Evolutionary conservation across 2,797 vertebrate genomes (phyloP).

Genomic region (Brachyalestes nurse): DNA sequence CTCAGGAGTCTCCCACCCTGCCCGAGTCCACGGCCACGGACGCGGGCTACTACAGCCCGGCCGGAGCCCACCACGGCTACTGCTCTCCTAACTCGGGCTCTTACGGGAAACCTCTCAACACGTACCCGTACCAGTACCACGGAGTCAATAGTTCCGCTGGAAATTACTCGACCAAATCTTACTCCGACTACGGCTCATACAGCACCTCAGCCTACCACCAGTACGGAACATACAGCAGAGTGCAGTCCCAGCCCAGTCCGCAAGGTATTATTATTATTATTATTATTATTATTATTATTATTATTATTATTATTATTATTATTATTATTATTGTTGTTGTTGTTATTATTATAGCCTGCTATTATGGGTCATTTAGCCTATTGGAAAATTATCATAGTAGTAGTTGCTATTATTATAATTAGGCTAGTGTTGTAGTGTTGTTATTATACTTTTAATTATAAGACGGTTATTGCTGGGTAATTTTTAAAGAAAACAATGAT

Average conservation of each 20-base stretch:
- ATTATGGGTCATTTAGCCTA: no score
- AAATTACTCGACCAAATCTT: conserved; percentile 92
- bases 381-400: no score
- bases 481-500: not conserved
- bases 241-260: conserved; percentile 86
- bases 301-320: not conserved
- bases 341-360: conserved; percentile 1
- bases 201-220: conserved; percentile 92
- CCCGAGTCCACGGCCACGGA: conserved; percentile 97
- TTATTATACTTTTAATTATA: not conserved
- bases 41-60: conserved; percentile 94
- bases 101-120: conserved; percentile 93
- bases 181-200: conserved; percentile 90
- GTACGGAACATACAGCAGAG: conserved; percentile 93
- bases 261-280: conserved; percentile 81
- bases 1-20: conserved; percentile 98
- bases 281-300: conserved; percentile 12
- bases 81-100: conserved; percentile 91
- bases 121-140: conserved; percentile 96
- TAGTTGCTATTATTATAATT: not conserved
- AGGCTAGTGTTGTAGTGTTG: not conserved
- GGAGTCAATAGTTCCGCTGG: conserved; percentile 89
- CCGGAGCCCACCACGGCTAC: conserved; percentile 87
- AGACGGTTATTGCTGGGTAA: not conserved
- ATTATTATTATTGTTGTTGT: conserved; percentile 6